Conservation (phyloP, 2,888 invertebrate species). For the Steinernema scapterisci region DNA sequence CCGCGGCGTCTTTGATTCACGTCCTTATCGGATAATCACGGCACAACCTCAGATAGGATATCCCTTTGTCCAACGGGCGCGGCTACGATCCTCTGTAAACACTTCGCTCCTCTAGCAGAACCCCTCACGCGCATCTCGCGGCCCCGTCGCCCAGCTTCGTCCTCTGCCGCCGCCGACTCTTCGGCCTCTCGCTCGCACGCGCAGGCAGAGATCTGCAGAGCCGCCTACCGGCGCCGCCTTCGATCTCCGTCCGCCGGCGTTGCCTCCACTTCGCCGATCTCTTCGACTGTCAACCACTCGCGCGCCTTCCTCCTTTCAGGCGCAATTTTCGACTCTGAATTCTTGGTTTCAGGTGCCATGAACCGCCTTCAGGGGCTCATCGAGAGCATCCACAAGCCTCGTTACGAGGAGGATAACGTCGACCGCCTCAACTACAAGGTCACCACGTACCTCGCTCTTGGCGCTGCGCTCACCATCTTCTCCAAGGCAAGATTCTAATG, state of each 20-base stretch:
- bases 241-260: background rate
- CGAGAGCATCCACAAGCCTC: constrained; percentile 38
- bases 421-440: constrained; percentile 70
- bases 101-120: background rate
- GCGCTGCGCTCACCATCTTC: constrained; percentile 68
- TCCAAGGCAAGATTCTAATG: constrained; percentile 65
- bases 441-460: constrained; percentile 69
- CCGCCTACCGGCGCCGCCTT: background rate
- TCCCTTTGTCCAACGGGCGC: too few species aligned
- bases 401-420: constrained; percentile 68
- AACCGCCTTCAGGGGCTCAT: background rate
- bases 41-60: too few species aligned
- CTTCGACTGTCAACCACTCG: background rate
- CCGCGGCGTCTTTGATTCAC: too few species aligned
- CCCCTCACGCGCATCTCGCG: background rate
- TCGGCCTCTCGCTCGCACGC: background rate
- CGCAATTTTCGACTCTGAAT: background rate
- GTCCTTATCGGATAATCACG: too few species aligned
- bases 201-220: constrained; percentile 12
- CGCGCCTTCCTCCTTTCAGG: background rate
- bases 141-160: background rate
- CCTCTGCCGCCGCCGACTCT: background rate
- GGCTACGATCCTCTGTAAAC: background rate
- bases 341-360: background rate
- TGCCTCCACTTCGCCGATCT: constrained; percentile 18